Evolutionary conservation across 2,888 invertebrate genomes (phyloP).

Genomic region (Rhamphomyia laevipes): DNA sequence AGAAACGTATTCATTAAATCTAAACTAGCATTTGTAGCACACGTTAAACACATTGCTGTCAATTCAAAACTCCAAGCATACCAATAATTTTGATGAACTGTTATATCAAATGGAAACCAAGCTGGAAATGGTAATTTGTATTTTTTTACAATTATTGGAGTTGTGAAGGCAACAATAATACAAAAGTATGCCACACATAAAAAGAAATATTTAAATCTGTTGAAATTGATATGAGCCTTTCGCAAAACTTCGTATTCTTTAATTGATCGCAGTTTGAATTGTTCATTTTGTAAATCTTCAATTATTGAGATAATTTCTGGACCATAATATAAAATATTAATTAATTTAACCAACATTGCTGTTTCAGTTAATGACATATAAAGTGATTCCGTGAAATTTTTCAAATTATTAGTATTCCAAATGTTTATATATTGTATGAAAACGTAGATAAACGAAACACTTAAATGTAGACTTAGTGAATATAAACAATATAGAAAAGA

Average conservation of each 20-base stretch:
- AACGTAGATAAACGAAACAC: too few species aligned
- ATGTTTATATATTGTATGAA: too few species aligned
- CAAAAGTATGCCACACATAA: slow-evolving; percentile 7
- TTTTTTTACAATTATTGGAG: slow-evolving; percentile 8
- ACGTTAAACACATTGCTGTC: slow-evolving; percentile 19
- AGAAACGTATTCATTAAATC: slow-evolving; percentile 26
- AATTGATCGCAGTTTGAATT: not conserved
- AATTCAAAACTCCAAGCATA: slow-evolving; percentile 24
- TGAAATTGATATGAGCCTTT: slow-evolving; percentile 15
- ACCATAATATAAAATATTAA: slow-evolving; percentile 22
- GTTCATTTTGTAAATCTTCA: slow-evolving; percentile 7
- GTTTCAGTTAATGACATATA: slow-evolving; percentile 26
- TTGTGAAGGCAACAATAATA: slow-evolving; percentile 9
- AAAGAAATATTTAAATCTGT: slow-evolving; percentile 16
- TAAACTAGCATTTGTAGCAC: slow-evolving; percentile 19
- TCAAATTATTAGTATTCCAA: not conserved
- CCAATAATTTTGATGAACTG: slow-evolving; percentile 14
- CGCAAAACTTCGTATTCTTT: slow-evolving; percentile 17
- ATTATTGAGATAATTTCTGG: slow-evolving; percentile 15
- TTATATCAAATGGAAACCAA: slow-evolving; percentile 29
- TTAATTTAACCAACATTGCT: slow-evolving; percentile 22
- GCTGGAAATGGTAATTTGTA: slow-evolving; percentile 24
- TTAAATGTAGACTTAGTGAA: too few species aligned
- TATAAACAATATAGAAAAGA: too few species aligned
- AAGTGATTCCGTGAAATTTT: slow-evolving; percentile 20